Evolutionary conservation across 2,797 vertebrate species (phyloP).

Genomic region (Mus caroli): DNA sequence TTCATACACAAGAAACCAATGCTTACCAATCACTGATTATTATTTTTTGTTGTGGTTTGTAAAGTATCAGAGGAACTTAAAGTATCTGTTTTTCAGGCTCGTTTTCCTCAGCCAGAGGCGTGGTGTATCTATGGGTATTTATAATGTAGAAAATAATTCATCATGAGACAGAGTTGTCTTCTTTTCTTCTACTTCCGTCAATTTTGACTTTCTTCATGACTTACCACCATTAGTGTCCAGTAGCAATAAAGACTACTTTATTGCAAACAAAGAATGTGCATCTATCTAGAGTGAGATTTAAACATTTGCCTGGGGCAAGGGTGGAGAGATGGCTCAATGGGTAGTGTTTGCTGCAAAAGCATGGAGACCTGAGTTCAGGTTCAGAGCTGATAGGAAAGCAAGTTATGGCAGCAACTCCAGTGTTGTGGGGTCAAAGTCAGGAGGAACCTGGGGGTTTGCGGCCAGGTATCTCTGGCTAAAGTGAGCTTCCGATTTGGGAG

Average conservation of each 20-base stretch:
- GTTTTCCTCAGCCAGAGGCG: neutral
- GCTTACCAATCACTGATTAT: neutral
- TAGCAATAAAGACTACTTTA: neutral
- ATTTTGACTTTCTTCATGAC: neutral
- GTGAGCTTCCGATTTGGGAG: neutral
- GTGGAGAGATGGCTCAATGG: neutral
- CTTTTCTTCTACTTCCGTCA: conserved; percentile 1
- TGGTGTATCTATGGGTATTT: neutral
- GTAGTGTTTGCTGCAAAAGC: rapidly evolving
- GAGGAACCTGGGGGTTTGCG: neutral
- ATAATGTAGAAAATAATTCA: neutral
- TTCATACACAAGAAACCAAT: neutral
- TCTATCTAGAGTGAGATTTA: neutral
- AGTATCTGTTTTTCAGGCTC: neutral
- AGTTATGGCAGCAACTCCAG: neutral
- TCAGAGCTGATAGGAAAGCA: neutral
- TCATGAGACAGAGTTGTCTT: neutral
- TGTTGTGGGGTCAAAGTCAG: neutral
- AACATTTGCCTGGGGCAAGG: neutral
- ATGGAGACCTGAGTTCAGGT: neutral
- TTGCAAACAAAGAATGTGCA: neutral
- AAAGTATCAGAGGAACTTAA: too few relatives aligned
- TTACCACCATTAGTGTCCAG: neutral
- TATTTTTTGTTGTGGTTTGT: neutral
- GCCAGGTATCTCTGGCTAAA: neutral